A percentile compares a stretch with the other conserved stretches of the same genome.
Evolutionary conservation across 2,113 vertebrate species (phyloP).

Genomic region (Serranochromis macrocephalus): DNA sequence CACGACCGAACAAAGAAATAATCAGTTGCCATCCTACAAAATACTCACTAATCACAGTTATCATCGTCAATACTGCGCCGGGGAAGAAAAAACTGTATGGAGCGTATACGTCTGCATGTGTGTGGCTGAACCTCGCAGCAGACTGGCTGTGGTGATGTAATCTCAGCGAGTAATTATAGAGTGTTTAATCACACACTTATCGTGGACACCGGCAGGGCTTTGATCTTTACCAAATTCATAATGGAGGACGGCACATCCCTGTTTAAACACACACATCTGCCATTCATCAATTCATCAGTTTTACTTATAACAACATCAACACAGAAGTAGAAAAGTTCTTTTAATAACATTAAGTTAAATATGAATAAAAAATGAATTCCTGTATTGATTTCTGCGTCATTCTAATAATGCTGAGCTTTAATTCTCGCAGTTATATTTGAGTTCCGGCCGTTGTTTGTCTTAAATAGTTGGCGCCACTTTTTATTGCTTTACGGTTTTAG

Average conservation of each 20-base stretch:
- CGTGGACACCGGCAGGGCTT: slow-evolving; percentile 40
- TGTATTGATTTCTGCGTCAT: neutral
- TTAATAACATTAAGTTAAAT: neutral
- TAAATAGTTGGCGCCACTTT: neutral
- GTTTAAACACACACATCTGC: neutral
- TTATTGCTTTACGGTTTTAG: neutral
- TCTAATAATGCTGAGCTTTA: neutral
- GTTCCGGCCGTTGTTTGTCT: neutral
- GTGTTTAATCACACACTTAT: slow-evolving; percentile 25
- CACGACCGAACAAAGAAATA: neutral
- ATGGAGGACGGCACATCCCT: neutral
- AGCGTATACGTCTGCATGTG: neutral
- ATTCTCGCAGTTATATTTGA: neutral
- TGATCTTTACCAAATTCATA: slow-evolving; percentile 39
- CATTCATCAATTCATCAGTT: neutral
- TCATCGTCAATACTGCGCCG: neutral
- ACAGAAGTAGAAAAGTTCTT: neutral
- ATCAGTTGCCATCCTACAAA: neutral
- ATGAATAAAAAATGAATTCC: neutral
- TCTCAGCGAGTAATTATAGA: slow-evolving; percentile 17
- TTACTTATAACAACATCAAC: neutral
- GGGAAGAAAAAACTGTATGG: neutral
- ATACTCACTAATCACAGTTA: neutral
- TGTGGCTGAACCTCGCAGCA: neutral
- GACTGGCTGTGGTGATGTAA: slow-evolving; percentile 23